Conservation (phyloP, 2,113 vertebrate species). For the Apteryx owenii region DNA sequence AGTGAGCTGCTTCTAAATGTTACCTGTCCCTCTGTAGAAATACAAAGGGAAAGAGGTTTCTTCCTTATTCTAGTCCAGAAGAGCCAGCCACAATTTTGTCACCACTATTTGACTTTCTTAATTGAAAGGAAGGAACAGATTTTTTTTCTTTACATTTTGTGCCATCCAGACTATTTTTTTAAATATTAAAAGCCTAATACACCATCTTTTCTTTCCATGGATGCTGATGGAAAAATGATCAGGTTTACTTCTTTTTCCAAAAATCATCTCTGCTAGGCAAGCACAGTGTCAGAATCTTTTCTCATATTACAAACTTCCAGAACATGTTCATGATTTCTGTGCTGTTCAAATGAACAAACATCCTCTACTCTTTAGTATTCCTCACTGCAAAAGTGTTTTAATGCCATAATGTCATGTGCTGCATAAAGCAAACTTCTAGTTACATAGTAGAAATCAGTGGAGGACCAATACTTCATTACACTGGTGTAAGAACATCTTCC, state of each 20-base stretch:
- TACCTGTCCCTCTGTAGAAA: neutral
- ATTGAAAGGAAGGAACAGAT: neutral
- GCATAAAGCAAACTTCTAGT: neutral
- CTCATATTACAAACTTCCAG: neutral
- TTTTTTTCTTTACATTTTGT: neutral
- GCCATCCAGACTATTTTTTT: neutral
- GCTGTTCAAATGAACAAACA: neutral
- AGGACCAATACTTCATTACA: neutral
- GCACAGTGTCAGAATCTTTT: neutral
- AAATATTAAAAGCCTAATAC: slow-evolving; percentile 72
- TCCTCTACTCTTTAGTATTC: neutral
- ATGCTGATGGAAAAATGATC: slow-evolving; percentile 79
- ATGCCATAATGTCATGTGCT: neutral
- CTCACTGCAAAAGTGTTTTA: neutral
- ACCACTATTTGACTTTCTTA: neutral
- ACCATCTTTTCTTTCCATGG: slow-evolving; percentile 83
- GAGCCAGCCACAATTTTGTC: neutral
- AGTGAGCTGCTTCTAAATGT: neutral
- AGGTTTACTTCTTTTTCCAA: slow-evolving; percentile 84
- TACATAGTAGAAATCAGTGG: neutral
- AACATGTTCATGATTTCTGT: neutral
- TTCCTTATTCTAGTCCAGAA: neutral
- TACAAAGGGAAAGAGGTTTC: neutral
- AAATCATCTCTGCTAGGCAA: slow-evolving; percentile 83
- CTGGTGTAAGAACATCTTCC: neutral